phyloP scores from a whole-genome alignment of 2,113 vertebrate species.

The Seriola aureovittata region DNA sequence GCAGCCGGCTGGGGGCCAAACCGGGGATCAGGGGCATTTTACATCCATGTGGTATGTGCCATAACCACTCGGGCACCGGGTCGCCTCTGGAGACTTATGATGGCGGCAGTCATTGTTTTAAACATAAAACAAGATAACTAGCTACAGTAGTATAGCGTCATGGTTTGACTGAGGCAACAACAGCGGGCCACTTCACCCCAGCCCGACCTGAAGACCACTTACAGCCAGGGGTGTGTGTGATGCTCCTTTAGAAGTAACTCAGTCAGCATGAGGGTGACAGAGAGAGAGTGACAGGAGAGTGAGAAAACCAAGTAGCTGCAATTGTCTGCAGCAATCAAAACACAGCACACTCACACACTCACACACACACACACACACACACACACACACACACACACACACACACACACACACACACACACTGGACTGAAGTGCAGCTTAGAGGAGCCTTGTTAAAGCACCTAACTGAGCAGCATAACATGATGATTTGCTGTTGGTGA shows the following conservation, averaged over 20 bases:
- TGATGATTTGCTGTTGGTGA: constrained; percentile 69
- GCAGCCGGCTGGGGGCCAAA: too few relatives aligned
- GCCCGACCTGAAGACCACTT: background rate
- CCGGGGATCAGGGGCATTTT: too few relatives aligned
- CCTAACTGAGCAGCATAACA: constrained; percentile 69
- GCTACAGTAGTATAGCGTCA: background rate
- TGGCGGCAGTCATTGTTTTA: too few relatives aligned
- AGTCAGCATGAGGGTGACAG: constrained; percentile 1
- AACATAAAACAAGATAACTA: too few relatives aligned
- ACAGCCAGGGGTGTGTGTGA: background rate
- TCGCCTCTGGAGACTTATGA: too few relatives aligned
- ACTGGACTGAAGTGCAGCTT: constrained; percentile 59
- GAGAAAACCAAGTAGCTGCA: constrained; percentile 21
- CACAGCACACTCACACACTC: constrained; percentile 25
- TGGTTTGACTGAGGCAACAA: background rate
- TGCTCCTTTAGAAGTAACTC: background rate
- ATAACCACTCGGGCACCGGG: too few relatives aligned
- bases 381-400: constrained; percentile 10
- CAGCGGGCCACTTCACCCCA: background rate
- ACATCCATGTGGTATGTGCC: too few relatives aligned
- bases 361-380: constrained; percentile 14
- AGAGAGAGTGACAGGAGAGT: background rate
- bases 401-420: constrained; percentile 13
- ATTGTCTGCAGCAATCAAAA: constrained; percentile 42
- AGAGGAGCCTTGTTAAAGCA: constrained; percentile 68